Evolutionary conservation across 2,797 vertebrate genomes (phyloP), one percentile per base, ranked within the genome.

Genomic region (Esox lucius): DNA sequence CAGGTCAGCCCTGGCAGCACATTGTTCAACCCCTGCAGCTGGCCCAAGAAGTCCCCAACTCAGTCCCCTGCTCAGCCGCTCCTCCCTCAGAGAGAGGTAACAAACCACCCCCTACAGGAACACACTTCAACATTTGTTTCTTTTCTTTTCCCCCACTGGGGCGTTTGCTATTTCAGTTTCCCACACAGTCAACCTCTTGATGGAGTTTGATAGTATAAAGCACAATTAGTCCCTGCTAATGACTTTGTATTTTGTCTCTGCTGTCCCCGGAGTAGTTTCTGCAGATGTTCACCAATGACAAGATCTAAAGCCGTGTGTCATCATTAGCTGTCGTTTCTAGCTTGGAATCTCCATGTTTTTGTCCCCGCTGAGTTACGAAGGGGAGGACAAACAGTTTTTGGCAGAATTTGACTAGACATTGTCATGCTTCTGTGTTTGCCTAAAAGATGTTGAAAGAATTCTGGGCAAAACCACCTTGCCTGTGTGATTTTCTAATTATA

Each of bases 1-100:
- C 87, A 51, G 75, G 92, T 92, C 59, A 89, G 91, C 83, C 86
- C 89, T 42, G 79, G 89, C 64, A 15, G 26, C 64, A 15, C 64
- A 33, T 15, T 33, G 26, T 28, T 91, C 93, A 56, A 79, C 84
- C 81, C 83, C 81, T 69, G 82, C 74, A 64, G 82, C 90, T 1
- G 49, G 83, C 81, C 90, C 84, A 66, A 93, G 85, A 72, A 87
- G 80, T 81, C 87, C 89, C 82, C 93, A 92, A 28, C 87, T 95
- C 80, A 91, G 84, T 81, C 87, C 89, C 82, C 93, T 92, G 53
- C 87, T 95, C 79, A 91, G 84, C 75, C 89, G 85, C 78, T 90
- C 86, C 39, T 96, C 96, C 88, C 94, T 98, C 76, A 94, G 91
- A 88, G 95, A 98, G 87, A 95, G 97, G 97, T 98, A 94, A 86